Base-by-base conservation (phyloP, 2,113 vertebrate species). In the Aphelocoma coerulescens region DNA sequence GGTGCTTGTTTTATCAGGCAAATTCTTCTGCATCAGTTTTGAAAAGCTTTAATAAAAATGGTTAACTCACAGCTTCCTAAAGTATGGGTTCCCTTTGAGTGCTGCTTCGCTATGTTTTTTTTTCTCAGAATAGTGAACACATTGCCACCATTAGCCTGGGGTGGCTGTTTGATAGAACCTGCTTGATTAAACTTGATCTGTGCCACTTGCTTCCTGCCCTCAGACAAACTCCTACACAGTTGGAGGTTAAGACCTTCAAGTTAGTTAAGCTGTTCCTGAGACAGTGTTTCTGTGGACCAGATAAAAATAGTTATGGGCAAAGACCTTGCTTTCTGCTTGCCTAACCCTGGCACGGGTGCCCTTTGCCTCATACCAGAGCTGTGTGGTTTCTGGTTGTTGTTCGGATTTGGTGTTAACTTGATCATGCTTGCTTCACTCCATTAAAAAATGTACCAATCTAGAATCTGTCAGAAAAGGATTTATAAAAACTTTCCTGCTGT, bases 141-240 rank as follows among this genome's bases (percentile, higher is more conserved):
- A 2, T 35, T 30, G 39, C 39, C 13, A 27, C 49, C 1, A 0
- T 52, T 59, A 73, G 37, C 22, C 37, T 76, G 43, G 23, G 30
- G 10, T 73, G 33, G 46, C n/a, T 48, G 9, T 81, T 80, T 46
- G 28, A 37, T 69, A 13, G 23, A 57, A 65, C 27, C 48, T 63
- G 16, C 54, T 82, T 32, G 43, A 55, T 63, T 67, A 39, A 67
- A 63, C 39, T 71, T 75, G 11, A 17, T 62, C 26, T 82, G 0
- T 39, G 30, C n/a, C 21, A 2, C 44, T 85, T 90, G 54, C 66
- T 78, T 35, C 41, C 8, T 88, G 41, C 39, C 16, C 23, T 61
- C 62, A 17, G n/a, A 23, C 30, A 52, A 35, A 8, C 2, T n/a
- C 12, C 1, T 8, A 3, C 24, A 9, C 19, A 67, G 9, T 0